Conservation (phyloP, 1,140 invertebrate genomes). For the Penaeus indicus region DNA sequence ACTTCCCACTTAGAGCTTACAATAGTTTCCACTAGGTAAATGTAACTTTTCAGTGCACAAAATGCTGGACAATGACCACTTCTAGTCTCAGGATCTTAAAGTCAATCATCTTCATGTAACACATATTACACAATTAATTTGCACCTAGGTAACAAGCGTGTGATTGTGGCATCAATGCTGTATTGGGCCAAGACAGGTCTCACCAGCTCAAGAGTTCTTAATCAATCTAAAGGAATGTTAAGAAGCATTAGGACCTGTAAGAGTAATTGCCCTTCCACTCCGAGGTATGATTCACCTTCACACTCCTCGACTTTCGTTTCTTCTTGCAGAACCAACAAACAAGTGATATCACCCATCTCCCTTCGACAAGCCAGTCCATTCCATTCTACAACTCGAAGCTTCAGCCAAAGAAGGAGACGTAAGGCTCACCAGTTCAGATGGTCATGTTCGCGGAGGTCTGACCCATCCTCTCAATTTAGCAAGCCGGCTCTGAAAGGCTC, state of each 20-base stretch:
- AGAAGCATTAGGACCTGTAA: too few relatives aligned
- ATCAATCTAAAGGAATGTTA: too few relatives aligned
- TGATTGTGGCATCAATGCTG: too few relatives aligned
- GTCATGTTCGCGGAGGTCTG: slow-evolving; percentile 54
- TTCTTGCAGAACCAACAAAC: slow-evolving; percentile 19
- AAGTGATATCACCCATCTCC: slow-evolving; percentile 16
- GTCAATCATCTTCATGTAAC: slow-evolving; percentile 24
- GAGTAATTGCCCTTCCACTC: too few relatives aligned
- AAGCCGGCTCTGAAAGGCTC: slow-evolving; percentile 37
- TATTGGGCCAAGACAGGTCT: too few relatives aligned
- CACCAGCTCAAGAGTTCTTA: too few relatives aligned
- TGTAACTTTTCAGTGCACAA: slow-evolving; percentile 21
- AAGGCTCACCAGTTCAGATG: slow-evolving; percentile 50
- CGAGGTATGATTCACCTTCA: background rate
- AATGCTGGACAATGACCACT: slow-evolving; percentile 26
- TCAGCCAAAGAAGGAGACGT: slow-evolving; percentile 18
- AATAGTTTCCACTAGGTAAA: slow-evolving; percentile 22
- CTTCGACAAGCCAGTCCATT: slow-evolving; percentile 23
- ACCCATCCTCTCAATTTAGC: slow-evolving; percentile 60
- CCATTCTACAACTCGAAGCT: background rate
- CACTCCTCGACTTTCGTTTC: slow-evolving; percentile 26
- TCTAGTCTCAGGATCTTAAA: slow-evolving; percentile 23
- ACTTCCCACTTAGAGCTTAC: slow-evolving; percentile 32
- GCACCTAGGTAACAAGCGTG: slow-evolving; percentile 18
- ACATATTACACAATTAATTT: slow-evolving; percentile 42